Evolutionary conservation across 1,140 invertebrate species (phyloP).

Genomic region (Cotesia glomerata): DNA sequence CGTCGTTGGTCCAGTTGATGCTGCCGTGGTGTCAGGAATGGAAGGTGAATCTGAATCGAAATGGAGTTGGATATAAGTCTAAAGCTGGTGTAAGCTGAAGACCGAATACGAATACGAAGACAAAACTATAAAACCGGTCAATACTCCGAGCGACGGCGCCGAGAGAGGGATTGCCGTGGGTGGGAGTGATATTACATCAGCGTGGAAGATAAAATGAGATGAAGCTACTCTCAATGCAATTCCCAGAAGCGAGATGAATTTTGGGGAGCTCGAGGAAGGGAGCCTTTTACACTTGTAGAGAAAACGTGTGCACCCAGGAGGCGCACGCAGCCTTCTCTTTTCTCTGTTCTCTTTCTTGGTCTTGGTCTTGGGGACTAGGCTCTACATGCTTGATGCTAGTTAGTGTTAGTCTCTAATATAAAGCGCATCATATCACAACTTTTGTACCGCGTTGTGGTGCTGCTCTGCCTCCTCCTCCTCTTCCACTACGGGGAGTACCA

Average conservation of each 20-base stretch:
- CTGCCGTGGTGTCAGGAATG: no score
- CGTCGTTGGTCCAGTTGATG: no score
- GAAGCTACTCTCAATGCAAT: background rate
- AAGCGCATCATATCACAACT: constrained; percentile 20
- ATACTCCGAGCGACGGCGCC: constrained; percentile 48
- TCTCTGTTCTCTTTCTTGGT: background rate
- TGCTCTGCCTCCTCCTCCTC: constrained; percentile 22
- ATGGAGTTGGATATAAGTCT: no score
- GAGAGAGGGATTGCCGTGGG: constrained; percentile 21
- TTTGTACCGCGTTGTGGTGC: constrained; percentile 9
- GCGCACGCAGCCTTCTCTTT: constrained; percentile 23
- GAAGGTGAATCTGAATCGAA: no score
- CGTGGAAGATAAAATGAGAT: background rate
- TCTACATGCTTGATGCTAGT: no score
- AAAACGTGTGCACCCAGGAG: constrained; percentile 16
- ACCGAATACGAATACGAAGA: no score
- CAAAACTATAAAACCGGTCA: constrained; percentile 43
- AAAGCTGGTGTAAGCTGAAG: no score
- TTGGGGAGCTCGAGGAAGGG: no score
- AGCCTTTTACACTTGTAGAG: no score
- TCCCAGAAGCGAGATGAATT: no score
- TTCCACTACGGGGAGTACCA: constrained; percentile 2
- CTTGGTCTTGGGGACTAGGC: background rate
- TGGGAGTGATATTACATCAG: constrained; percentile 4
- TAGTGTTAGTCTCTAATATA: constrained; percentile 26